Evolutionary conservation across 2,797 vertebrate genomes (phyloP).

Genomic region (Dallia pectoralis): DNA sequence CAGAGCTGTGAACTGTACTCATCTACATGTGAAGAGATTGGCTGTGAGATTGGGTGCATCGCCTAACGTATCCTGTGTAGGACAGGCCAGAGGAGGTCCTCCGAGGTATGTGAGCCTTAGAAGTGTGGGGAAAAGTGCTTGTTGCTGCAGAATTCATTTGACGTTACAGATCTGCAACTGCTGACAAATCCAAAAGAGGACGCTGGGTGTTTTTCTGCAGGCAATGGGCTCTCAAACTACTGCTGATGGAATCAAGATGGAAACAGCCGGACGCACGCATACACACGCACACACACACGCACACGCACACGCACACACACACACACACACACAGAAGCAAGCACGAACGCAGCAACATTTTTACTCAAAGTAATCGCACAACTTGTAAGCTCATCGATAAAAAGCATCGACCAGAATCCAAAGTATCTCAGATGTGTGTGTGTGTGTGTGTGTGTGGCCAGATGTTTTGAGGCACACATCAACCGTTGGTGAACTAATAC

Average conservation of each 20-base stretch:
- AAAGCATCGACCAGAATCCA: background rate
- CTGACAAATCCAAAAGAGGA: slow-evolving; percentile 35
- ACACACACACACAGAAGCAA: background rate
- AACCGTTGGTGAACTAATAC: background rate
- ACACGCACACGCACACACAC: background rate
- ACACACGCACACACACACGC: slow-evolving; percentile 1
- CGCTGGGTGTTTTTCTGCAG: slow-evolving; percentile 22
- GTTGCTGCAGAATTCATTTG: background rate
- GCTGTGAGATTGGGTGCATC: background rate
- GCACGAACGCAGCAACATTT: too few species aligned
- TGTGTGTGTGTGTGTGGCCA: background rate
- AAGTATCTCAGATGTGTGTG: background rate
- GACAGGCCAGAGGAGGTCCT: background rate
- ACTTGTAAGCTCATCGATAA: background rate
- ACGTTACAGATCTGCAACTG: slow-evolving; percentile 35
- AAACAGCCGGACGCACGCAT: slow-evolving; percentile 9
- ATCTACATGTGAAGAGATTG: background rate
- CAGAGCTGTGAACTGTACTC: background rate
- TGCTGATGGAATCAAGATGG: slow-evolving; percentile 20
- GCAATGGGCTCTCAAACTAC: slow-evolving; percentile 15
- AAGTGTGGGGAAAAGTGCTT: background rate
- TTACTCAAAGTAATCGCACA: too few species aligned
- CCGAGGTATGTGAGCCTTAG: background rate
- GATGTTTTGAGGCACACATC: background rate
- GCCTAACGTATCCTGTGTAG: background rate